phyloP scores from a whole-genome alignment of 2,888 invertebrate species.

The Meliscaeva auricollis region DNA sequence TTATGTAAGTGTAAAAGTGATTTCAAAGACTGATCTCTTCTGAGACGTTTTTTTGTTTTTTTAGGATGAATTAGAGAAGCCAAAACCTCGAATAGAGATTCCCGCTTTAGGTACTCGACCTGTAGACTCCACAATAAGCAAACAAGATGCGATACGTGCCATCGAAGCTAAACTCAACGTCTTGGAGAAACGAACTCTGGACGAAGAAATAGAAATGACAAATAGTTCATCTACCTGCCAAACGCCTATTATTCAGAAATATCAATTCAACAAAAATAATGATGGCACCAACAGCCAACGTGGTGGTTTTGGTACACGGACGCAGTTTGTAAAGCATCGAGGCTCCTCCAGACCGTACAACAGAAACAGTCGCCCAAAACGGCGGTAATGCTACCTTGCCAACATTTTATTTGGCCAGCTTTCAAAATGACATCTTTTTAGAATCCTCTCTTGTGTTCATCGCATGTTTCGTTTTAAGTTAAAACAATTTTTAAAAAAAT shows the following conservation, averaged over 20 bases:
- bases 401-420: neutral
- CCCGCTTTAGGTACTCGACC: constrained; percentile 89
- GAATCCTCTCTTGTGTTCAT: constrained; percentile 60
- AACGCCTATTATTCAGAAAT: constrained; percentile 88
- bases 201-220: constrained; percentile 89
- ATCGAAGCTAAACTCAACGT: constrained; percentile 94
- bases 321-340: constrained; percentile 78
- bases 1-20: constrained; percentile 84
- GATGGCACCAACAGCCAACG: constrained; percentile 76
- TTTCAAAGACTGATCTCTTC: neutral
- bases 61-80: constrained; percentile 91
- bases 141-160: constrained; percentile 92
- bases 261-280: constrained; percentile 85
- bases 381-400: constrained; percentile 80
- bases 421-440: constrained; percentile 16
- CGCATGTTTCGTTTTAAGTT: constrained; percentile 25
- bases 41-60: constrained; percentile 68
- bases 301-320: constrained; percentile 72
- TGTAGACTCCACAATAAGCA: constrained; percentile 88
- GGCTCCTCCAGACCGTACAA: constrained; percentile 80
- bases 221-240: constrained; percentile 84
- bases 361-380: constrained; percentile 80
- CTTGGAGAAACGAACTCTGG: constrained; percentile 88
- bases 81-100: constrained; percentile 90
- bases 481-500: constrained; percentile 8